These are phyloP conservation scores for Alfaro cultratus DNA, from an alignment of 2,797 vertebrate genomes.

Conservation along the genomic window DNA sequence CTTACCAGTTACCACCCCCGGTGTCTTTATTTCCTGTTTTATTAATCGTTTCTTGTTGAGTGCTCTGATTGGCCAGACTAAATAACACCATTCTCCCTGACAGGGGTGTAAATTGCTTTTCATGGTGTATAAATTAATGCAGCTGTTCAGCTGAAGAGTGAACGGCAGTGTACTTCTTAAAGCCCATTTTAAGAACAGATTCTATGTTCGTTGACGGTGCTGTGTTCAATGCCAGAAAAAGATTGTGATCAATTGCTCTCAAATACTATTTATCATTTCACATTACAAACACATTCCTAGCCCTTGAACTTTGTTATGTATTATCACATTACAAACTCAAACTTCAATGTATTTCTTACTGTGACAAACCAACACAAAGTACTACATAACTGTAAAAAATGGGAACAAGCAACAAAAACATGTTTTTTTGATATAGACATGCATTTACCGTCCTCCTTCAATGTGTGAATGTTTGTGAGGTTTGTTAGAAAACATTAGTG, in stretches of 20 bases:
- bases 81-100: slow-evolving; percentile 47
- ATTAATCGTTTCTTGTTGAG: slow-evolving; percentile 54
- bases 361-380: not conserved
- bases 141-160: slow-evolving; percentile 28
- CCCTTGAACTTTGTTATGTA: not conserved
- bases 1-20: slow-evolving; percentile 33
- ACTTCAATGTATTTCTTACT: not conserved
- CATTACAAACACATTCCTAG: not conserved
- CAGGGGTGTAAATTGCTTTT: slow-evolving; percentile 59
- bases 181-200: slow-evolving; percentile 22
- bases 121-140: slow-evolving; percentile 57
- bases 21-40: slow-evolving; percentile 29
- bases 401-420: not conserved
- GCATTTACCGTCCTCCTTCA: not conserved
- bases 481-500: not conserved
- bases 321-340: not conserved
- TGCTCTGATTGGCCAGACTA: slow-evolving; percentile 44
- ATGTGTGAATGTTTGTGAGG: not conserved
- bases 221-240: not conserved
- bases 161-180: slow-evolving; percentile 25
- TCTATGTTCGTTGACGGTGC: slow-evolving; percentile 10
- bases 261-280: not conserved
- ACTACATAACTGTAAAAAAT: not conserved
- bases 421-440: not conserved
- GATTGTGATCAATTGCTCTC: not conserved